Evolutionary conservation across 1,140 invertebrate genomes (phyloP), one percentile per base, ranked within the genome.

Genomic region (Calephelis virginiensis): DNA sequence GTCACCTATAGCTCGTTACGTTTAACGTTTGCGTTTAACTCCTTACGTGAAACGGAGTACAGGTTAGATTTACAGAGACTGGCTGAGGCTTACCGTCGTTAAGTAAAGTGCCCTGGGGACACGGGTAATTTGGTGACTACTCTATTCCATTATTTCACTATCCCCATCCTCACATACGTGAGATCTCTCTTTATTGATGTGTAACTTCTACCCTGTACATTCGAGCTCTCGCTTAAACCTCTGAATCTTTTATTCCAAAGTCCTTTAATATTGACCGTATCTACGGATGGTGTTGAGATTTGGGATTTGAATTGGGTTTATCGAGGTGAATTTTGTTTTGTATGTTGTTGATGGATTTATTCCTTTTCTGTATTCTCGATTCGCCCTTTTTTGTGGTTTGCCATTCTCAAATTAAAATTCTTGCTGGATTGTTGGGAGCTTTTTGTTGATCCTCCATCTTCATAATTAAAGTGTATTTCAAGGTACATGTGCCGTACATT

Each of bases 91-190:
- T 69, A 71, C 77, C 74, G 73, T 76, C 74, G 67, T 70, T 68
- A 71, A 79, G 67, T 72, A 64, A 71, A 73, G 68, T 72, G 68
- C 73, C 74, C 69, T 8, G 64, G 75, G 28, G 78, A 80, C 63
- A 67, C 61, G 63, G 40, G 75, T 72, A 74, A 78, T 70, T 74
- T 63, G 59, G 50, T 63, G 72, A 37, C 73, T 76, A 72, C 70
- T 68, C 74, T 78, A 79, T 53, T 53, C 13, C 49, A 53, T 83
- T 81, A 86, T 83, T 80, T 69, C 68, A 79, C 72, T 78, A 79
- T 80, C 63, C 73, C 63, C 67, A 72, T 76, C 74, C 69, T 64
- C 61, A 62, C 64, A 72, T 78, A 82, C 76, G 73, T 81, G 74
- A 76, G 68, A 65, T 63, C 48, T 70, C 74, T 80, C 77, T 80